Conservation (phyloP, 2,888 invertebrate species). For the Cryptophagus acutangulus region DNA sequence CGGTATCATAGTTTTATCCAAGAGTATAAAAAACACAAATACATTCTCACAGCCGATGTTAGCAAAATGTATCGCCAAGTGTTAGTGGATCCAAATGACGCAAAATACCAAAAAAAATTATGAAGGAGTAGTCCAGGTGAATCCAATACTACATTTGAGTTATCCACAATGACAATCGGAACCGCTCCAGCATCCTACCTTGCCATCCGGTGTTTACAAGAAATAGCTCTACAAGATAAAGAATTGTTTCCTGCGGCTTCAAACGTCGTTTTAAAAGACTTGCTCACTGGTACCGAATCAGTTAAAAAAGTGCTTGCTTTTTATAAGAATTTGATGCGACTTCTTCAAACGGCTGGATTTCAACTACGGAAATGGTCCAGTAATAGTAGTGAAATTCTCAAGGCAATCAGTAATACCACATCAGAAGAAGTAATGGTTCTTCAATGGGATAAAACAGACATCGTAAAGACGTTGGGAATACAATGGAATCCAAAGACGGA, state of each 20-base stretch:
- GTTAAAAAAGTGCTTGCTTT: not conserved
- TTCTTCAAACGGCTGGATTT: not conserved
- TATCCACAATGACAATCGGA: slow-evolving; percentile 13
- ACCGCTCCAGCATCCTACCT: slow-evolving; percentile 14
- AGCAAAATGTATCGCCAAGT: slow-evolving; percentile 1
- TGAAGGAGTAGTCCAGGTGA: not conserved
- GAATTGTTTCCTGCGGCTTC: not conserved
- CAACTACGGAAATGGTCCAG: slow-evolving; percentile 14
- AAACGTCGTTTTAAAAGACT: too few relatives aligned
- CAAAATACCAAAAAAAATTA: not conserved
- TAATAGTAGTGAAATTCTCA: slow-evolving; percentile 7
- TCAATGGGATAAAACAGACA: slow-evolving; percentile 9
- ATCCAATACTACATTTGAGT: not conserved
- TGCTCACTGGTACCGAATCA: slow-evolving; percentile 11
- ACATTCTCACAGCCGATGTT: not conserved
- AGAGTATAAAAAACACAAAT: slow-evolving; percentile 1
- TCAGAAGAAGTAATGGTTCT: not conserved
- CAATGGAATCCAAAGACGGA: slow-evolving; percentile 1
- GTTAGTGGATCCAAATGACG: not conserved
- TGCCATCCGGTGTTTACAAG: slow-evolving; percentile 5
- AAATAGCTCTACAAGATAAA: not conserved
- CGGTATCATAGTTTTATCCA: too few relatives aligned
- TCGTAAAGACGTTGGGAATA: slow-evolving; percentile 12
- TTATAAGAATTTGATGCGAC: not conserved
- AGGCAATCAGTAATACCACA: not conserved